These are phyloP conservation scores for Poeciliopsis prolifica DNA, from an alignment of 2,113 vertebrate genomes.

Conservation along the genomic window DNA sequence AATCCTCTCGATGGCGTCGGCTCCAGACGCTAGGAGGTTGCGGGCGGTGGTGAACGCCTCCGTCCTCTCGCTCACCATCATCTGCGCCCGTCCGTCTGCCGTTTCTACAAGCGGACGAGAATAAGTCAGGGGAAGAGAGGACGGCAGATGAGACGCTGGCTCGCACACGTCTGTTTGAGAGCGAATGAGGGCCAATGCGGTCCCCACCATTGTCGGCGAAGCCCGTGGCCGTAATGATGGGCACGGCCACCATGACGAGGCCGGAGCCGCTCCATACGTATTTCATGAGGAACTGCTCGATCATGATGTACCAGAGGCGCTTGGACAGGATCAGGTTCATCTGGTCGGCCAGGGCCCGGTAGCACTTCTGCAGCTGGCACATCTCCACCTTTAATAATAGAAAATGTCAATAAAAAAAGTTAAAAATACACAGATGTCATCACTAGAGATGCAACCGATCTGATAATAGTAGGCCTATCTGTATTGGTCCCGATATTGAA, in stretches of 20 bases:
- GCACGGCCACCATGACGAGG: slow-evolving; percentile 96
- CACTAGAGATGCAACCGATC: no score
- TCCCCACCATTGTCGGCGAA: slow-evolving; percentile 92
- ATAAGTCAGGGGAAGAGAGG: slow-evolving; percentile 9
- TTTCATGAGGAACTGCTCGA: slow-evolving; percentile 99
- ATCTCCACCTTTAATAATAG: slow-evolving; percentile 88
- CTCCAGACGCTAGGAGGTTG: slow-evolving; percentile 92
- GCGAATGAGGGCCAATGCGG: no score
- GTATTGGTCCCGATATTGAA: no score
- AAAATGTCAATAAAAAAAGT: no score
- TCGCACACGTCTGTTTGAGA: slow-evolving; percentile 31
- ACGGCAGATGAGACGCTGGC: not conserved
- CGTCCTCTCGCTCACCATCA: slow-evolving; percentile 95
- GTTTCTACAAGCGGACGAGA: slow-evolving; percentile 75
- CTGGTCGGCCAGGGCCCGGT: slow-evolving; percentile 90
- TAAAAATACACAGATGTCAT: no score
- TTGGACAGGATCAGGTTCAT: slow-evolving; percentile 98
- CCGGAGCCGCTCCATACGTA: slow-evolving; percentile 97
- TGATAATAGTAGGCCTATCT: no score
- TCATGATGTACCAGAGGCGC: slow-evolving; percentile 98
- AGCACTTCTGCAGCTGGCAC: slow-evolving; percentile 96
- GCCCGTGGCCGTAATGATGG: slow-evolving; percentile 97
- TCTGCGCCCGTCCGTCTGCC: slow-evolving; percentile 89
- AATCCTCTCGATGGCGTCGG: slow-evolving; percentile 97
- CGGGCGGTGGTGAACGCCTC: slow-evolving; percentile 98